phyloP scores from a whole-genome alignment of 37 sponge, comb jelly and placozoan species.

The Haliclona indistincta region DNA sequence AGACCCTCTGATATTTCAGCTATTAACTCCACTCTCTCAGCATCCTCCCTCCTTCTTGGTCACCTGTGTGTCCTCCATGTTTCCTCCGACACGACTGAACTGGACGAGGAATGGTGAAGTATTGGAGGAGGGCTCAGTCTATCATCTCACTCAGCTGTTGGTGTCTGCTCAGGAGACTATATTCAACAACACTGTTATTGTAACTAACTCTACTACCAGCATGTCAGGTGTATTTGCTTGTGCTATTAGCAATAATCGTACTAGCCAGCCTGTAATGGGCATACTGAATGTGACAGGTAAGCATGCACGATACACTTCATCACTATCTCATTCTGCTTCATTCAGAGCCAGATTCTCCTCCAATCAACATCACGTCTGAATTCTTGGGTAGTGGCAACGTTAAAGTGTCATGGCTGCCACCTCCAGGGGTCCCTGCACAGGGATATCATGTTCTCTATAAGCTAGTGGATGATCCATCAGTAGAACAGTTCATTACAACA shows the following conservation, averaged over 20 bases:
- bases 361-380: neutral
- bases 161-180: neutral
- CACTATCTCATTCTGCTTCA: neutral
- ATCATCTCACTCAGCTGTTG: neutral
- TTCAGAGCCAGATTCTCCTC: conserved; percentile 1
- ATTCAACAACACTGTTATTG: conserved; percentile 24
- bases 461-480: neutral
- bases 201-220: conserved; percentile 6
- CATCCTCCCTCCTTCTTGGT: conserved; percentile 33
- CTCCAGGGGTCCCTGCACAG: neutral
- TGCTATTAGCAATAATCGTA: conserved; percentile 8
- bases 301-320: no score
- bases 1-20: conserved; percentile 21
- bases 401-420: conserved; percentile 30
- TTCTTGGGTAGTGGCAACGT: conserved; percentile 20
- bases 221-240: conserved; percentile 32
- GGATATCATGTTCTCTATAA: conserved; percentile 27
- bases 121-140: neutral
- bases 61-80: conserved; percentile 31
- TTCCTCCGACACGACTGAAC: conserved; percentile 37
- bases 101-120: conserved; percentile 39
- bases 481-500: neutral
- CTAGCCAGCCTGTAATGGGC: neutral
- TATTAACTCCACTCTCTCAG: conserved; percentile 11
- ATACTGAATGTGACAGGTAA: conserved; percentile 19